A percentile compares a stretch with the other conserved stretches of the same genome.
phyloP scores from a whole-genome alignment of 2,797 vertebrate genomes.

The Saxicola maurus region DNA sequence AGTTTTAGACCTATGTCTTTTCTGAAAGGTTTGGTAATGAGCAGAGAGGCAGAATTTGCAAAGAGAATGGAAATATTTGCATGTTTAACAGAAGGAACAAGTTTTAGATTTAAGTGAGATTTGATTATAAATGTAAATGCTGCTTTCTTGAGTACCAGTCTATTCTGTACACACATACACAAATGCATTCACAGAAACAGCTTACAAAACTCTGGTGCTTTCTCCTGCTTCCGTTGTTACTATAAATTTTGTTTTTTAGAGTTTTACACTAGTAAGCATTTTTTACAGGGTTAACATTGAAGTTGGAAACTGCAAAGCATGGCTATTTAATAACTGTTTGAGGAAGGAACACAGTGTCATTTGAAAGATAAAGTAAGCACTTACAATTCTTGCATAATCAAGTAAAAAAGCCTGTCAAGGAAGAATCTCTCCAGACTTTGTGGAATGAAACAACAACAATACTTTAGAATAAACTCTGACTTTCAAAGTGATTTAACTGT shows the following conservation, averaged over 20 bases:
- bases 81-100: constrained; percentile 18
- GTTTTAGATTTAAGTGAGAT: constrained; percentile 13
- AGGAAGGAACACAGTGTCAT: not conserved
- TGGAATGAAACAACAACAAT: not conserved
- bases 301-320: not conserved
- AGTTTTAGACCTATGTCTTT: constrained; percentile 1
- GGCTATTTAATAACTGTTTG: not conserved
- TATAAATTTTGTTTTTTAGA: not conserved
- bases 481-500: constrained; percentile 1
- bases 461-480: not conserved
- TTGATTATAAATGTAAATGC: not conserved
- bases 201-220: not conserved
- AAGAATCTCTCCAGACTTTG: not conserved
- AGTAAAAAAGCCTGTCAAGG: not conserved
- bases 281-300: not conserved
- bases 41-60: not conserved
- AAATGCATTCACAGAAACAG: not conserved
- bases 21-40: constrained; percentile 31
- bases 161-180: not conserved
- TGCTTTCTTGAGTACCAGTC: not conserved
- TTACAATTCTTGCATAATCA: not conserved
- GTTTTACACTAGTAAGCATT: not conserved
- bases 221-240: not conserved
- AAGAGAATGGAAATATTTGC: constrained; percentile 8
- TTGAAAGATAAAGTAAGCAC: not conserved